phyloP scores from a whole-genome alignment of 35 echinoderm and acorn worm species.

The Apostichopus californicus region DNA sequence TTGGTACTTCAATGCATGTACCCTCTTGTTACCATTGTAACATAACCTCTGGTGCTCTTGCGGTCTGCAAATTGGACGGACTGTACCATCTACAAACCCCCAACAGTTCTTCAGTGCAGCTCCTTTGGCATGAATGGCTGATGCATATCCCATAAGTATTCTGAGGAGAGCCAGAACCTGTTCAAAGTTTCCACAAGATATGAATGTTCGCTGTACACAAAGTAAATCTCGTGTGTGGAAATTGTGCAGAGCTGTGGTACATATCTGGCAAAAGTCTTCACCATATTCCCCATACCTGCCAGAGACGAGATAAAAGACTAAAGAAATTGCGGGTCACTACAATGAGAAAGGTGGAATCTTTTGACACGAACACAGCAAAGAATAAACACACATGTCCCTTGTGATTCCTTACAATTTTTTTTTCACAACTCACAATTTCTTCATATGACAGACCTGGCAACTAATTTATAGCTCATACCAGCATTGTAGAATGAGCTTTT shows the following conservation, averaged over 20 bases:
- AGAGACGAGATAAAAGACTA: background rate
- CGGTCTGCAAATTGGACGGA: constrained; percentile 67
- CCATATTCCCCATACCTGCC: constrained; percentile 70
- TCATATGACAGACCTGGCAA: too few species aligned
- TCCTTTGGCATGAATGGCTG: constrained; percentile 57
- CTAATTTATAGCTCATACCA: too few species aligned
- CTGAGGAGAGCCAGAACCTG: constrained; percentile 56
- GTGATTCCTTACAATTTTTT: too few species aligned
- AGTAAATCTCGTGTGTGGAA: constrained; percentile 46
- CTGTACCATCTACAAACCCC: constrained; percentile 86
- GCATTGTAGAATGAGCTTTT: too few species aligned
- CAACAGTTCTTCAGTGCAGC: constrained; percentile 80
- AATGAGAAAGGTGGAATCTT: too few species aligned
- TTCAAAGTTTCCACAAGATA: constrained; percentile 52
- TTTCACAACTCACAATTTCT: too few species aligned
- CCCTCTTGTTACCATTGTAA: constrained; percentile 79
- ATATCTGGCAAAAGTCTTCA: constrained; percentile 46
- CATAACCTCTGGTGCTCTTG: constrained; percentile 44
- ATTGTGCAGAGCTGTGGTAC: constrained; percentile 73
- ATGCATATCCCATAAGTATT: constrained; percentile 53
- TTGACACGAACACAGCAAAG: too few species aligned
- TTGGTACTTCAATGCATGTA: constrained; percentile 78
- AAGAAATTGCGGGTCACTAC: too few species aligned
- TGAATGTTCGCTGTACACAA: constrained; percentile 46
- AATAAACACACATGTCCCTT: too few species aligned